Evolutionary conservation across 2,797 vertebrate genomes (phyloP).

Genomic region (Chanos chanos): DNA sequence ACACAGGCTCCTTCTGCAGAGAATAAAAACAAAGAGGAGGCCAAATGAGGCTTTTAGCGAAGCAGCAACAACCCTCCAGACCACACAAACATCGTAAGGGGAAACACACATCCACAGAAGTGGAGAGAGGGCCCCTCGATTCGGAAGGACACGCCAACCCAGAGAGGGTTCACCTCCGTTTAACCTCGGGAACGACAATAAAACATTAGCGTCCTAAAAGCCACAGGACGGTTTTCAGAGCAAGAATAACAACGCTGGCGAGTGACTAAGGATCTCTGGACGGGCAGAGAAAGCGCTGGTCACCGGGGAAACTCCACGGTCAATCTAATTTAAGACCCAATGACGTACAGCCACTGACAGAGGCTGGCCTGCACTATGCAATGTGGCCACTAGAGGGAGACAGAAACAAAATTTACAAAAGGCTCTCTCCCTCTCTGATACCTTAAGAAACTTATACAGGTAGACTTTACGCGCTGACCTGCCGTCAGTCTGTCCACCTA

Average conservation of each 20-base stretch:
- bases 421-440: no score
- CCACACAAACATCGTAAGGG: neutral
- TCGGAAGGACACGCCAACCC: no score
- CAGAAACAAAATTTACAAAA: constrained; percentile 50
- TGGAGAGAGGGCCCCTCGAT: no score
- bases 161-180: constrained; percentile 70
- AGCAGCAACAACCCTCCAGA: neutral
- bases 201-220: constrained; percentile 72
- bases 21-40: constrained; percentile 50
- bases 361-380: constrained; percentile 30
- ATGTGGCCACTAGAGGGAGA: constrained; percentile 67
- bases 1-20: constrained; percentile 73
- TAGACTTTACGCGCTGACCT: no score
- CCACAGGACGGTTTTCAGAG: constrained; percentile 80
- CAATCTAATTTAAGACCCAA: constrained; percentile 74
- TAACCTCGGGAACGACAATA: constrained; percentile 72
- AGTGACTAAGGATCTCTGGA: constrained; percentile 74
- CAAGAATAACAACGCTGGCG: constrained; percentile 73
- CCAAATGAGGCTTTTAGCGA: constrained; percentile 20
- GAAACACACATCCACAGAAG: constrained; percentile 7
- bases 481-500: no score
- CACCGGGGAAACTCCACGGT: constrained; percentile 80
- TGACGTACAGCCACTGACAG: constrained; percentile 61
- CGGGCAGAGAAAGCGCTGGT: constrained; percentile 71
- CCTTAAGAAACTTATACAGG: no score